Conservation (phyloP, 1,140 invertebrate species). For the Pissodes strobi region DNA sequence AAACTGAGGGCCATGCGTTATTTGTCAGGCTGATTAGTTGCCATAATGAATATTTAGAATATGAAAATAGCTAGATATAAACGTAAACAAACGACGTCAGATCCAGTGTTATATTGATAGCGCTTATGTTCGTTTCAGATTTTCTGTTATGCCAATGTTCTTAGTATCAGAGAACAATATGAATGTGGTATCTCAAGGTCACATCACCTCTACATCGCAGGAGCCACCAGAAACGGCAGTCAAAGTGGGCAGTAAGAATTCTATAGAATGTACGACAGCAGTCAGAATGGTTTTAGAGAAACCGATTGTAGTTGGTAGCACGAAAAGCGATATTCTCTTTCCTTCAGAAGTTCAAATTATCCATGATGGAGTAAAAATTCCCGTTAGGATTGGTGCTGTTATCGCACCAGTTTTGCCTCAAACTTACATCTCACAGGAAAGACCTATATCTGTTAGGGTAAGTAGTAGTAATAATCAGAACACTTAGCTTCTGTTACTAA, state of each 20-base stretch:
- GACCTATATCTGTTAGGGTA: constrained; percentile 41
- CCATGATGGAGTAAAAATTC: constrained; percentile 41
- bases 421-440: constrained; percentile 42
- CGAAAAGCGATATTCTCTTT: constrained; percentile 47
- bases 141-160: constrained; percentile 48
- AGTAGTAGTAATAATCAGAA: too few species aligned
- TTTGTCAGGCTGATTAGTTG: too few species aligned
- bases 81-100: not conserved
- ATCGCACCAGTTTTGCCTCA: constrained; percentile 46
- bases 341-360: constrained; percentile 48
- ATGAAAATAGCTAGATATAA: not conserved
- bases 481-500: too few species aligned
- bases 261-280: constrained; percentile 47
- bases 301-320: constrained; percentile 42
- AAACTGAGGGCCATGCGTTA: too few species aligned
- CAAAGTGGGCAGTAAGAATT: constrained; percentile 37
- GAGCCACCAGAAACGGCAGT: constrained; percentile 42
- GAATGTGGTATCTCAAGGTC: constrained; percentile 40
- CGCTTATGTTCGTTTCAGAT: constrained; percentile 8
- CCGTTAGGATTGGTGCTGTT: constrained; percentile 48
- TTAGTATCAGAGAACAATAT: constrained; percentile 41
- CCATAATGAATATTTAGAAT: not conserved
- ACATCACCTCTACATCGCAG: constrained; percentile 42
- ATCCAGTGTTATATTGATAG: not conserved
- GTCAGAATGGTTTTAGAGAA: constrained; percentile 47